Evolutionary conservation across 2,888 invertebrate species (phyloP).

Genomic region (Crossocerus cetratus): DNA sequence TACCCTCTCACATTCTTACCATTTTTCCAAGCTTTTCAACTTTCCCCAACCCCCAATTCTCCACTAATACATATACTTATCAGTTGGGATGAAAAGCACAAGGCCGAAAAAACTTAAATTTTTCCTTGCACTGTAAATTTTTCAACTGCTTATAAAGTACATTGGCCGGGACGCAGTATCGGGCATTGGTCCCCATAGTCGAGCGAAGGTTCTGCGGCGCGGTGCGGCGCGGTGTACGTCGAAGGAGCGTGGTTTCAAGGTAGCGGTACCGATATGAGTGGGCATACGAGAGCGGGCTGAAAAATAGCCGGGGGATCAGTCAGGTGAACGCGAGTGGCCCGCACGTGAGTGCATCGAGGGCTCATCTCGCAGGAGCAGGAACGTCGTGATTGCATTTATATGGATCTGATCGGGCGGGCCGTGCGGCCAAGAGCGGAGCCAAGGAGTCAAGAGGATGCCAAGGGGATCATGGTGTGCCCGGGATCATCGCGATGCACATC

Average conservation of each 20-base stretch:
- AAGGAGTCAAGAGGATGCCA: conserved; percentile 43
- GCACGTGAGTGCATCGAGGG: conserved; percentile 40
- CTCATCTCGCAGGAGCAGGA: conserved; percentile 47
- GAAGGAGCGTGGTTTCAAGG: conserved; percentile 2
- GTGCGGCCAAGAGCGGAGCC: conserved; percentile 12
- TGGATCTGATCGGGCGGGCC: conserved; percentile 64
- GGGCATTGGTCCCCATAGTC: too few species aligned
- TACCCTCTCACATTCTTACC: too few species aligned
- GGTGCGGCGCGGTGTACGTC: neutral
- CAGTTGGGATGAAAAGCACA: too few species aligned
- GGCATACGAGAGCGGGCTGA: neutral
- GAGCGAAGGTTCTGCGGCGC: neutral
- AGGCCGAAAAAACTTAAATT: too few species aligned
- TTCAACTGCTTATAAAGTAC: too few species aligned
- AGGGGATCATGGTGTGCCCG: conserved; percentile 33
- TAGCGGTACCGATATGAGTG: conserved; percentile 9
- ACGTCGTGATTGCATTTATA: conserved; percentile 70
- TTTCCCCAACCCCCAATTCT: too few species aligned
- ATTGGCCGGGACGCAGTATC: too few species aligned
- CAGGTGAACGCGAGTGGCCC: conserved; percentile 17
- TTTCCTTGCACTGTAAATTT: too few species aligned
- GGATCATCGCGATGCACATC: conserved; percentile 51
- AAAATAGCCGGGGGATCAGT: conserved; percentile 48
- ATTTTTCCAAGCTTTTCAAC: too few species aligned
- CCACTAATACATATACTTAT: too few species aligned